Base-by-base conservation (phyloP, 2,797 vertebrate genomes). In the Botia kubotai region DNA sequence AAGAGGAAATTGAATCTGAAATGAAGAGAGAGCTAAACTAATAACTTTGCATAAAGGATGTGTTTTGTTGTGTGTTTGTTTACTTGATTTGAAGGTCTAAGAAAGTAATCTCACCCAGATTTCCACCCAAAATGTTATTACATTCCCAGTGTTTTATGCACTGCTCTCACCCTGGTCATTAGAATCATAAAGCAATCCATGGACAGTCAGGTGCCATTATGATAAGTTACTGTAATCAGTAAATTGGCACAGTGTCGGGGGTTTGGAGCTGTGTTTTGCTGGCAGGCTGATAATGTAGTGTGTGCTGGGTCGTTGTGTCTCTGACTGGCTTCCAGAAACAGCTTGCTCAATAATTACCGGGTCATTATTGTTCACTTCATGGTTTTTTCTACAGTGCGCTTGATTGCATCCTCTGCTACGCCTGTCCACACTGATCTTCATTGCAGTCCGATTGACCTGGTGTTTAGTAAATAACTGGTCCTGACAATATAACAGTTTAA, bases 341-440 rank as follows among this genome's bases (percentile, higher is more conserved):
- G 79, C 82, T 86, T 87, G 79, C 86, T 87, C 83, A 82, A 84
- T 85, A 87, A 88, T 85, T 85, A 86, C 80, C 60, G 60, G 79
- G 70, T 85, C 83, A 87, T 86, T 87, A 82, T 83, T 83, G 83
- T 86, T 82, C 82, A 82, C 77, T 84, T 84, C 82, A 77, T 84
- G 68, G 80, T 73, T 75, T 78, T 83, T 79, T 89, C 74, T 82
- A 73, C 79, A 73, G 73, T 82, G 82, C 82, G 81, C 82, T 78
- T 83, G 83, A 86, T 86, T 76, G 83, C 72, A 81, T 84, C 79
- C 86, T 83, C 82, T 62, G 79, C 77, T 77, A 78, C 53, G 81
- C 52, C 80, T 85, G 87, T 87, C 82, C 75, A 76, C 71, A 80
- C 63, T 50, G 83, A 87, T 58, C 74, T 58, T 48, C 82, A 50